Base-by-base conservation (phyloP, 2,113 vertebrate genomes). In the Microcebus ravelobensis region DNA sequence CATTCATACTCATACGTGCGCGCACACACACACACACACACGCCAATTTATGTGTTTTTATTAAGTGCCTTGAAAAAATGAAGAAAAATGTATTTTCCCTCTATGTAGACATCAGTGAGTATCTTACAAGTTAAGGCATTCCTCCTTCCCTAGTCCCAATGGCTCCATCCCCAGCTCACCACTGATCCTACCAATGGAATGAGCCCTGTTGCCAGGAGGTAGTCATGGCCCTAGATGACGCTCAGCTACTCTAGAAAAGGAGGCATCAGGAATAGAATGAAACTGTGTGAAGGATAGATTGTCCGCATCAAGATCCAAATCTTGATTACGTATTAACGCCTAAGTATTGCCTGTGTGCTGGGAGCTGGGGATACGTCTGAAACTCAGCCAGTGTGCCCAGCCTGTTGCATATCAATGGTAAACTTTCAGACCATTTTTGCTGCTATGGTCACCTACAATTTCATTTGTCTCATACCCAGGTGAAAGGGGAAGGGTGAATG, bases 51-150 rank as follows among this genome's bases (percentile, higher is more conserved):
- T 98, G 96, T 98, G 82, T 98, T 98, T 99, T 97, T 99, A 99
- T 99, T 99, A 99, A 99, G 99, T 99, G 99, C 99, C 99, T 99
- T 99, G 98, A 98, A 98, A 98, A 98, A 98, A 98, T 85, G 81
- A 98, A 98, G 97, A 98, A 97, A 98, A 98, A 61, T 96, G 96
- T 97, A 96, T 97, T 98, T 98, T 96, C 98, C 98, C 97, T 97
- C 81, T 97, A 85, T 96, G 91, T 98, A 97, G 97, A 98, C 98
- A 98, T 98, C 97, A 97, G 96, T 97, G 94, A 97, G 15, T 97
- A 97, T 98, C 98, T 96, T 95, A 94, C 52, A 97, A 97, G 97
- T 95, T 95, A 97, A 98, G 98, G 97, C 97, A 96, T 98, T 96
- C 94, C 90, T 98, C 95, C 96, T 95, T 96, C 89, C 92, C 61